Percentiles rank a stretch among this genome's conserved stretches.
These are phyloP conservation scores for Ophion costatus DNA, from an alignment of 2,888 invertebrate species.

Conservation along the genomic window DNA sequence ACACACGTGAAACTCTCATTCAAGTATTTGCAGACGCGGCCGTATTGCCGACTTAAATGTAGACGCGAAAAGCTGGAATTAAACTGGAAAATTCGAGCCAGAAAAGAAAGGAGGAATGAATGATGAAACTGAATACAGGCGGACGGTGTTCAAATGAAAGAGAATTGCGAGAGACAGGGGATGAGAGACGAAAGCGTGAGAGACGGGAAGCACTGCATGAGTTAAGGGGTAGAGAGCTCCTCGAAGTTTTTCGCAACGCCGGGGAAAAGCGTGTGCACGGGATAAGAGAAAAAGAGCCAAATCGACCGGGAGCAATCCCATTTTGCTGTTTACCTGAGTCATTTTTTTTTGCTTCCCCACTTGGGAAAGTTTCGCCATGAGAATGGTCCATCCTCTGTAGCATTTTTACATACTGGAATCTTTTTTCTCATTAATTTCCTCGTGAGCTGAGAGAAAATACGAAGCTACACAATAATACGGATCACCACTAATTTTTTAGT, in stretches of 20 bases:
- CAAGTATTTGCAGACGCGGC: constrained; percentile 21
- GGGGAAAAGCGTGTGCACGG: constrained; percentile 14
- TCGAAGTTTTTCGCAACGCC: constrained; percentile 47
- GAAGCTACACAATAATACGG: neutral
- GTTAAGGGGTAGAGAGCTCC: constrained; percentile 19
- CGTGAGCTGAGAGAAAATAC: neutral
- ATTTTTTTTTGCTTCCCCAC: constrained; percentile 27
- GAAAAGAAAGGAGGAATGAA: constrained; percentile 19
- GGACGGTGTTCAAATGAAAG: constrained; percentile 19
- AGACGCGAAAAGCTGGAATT: constrained; percentile 15
- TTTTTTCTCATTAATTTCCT: constrained; percentile 15
- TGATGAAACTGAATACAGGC: constrained; percentile 15
- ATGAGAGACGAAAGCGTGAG: constrained; percentile 1
- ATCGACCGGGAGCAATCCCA: constrained; percentile 60
- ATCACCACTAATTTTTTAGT: neutral
- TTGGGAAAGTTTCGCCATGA: constrained; percentile 6
- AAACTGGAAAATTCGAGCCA: constrained; percentile 41
- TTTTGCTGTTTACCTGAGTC: constrained; percentile 57
- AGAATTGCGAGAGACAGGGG: neutral
- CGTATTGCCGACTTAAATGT: neutral
- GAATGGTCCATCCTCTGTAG: neutral
- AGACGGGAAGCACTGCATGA: constrained; percentile 42
- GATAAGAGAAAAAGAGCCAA: constrained; percentile 38
- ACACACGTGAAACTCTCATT: neutral
- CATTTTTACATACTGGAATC: constrained; percentile 1